Percentiles rank a stretch among this genome's conserved stretches.
These are phyloP conservation scores for Hypselothyrea guttata DNA, from an alignment of 2,888 invertebrate genomes.

Conservation along the genomic window DNA sequence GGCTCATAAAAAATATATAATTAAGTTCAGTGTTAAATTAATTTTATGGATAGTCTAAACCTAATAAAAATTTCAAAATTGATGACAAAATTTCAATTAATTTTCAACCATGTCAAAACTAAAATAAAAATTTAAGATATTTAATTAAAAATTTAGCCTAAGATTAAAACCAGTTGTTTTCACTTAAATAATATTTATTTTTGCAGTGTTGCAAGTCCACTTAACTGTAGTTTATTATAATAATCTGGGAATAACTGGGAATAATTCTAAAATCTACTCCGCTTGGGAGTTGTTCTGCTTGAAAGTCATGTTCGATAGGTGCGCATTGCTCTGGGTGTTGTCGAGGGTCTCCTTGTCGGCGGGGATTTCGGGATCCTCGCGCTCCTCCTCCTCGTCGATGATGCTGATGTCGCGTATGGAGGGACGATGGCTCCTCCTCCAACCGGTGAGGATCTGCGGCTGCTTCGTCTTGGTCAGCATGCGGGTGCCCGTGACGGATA, in stretches of 20 bases:
- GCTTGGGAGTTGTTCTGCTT: not conserved
- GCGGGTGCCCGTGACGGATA: constrained; percentile 89
- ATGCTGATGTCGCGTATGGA: constrained; percentile 94
- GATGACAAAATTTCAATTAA: too few species aligned
- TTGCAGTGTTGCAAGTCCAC: too few species aligned
- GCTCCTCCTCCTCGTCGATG: constrained; percentile 91
- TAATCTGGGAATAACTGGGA: constrained; percentile 43
- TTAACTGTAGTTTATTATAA: constrained; percentile 19
- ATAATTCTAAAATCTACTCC: too few species aligned
- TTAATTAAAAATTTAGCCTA: too few species aligned
- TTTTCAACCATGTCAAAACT: too few species aligned
- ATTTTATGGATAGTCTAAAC: too few species aligned
- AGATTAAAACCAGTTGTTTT: too few species aligned
- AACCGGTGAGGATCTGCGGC: constrained; percentile 86
- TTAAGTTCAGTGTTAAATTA: too few species aligned
- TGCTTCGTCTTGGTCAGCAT: constrained; percentile 90
- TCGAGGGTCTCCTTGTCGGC: constrained; percentile 78
- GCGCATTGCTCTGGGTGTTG: constrained; percentile 80
- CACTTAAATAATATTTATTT: too few species aligned
- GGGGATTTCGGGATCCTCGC: constrained; percentile 83
- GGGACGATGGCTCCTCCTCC: constrained; percentile 91
- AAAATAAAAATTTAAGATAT: too few species aligned
- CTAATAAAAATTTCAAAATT: too few species aligned
- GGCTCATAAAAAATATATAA: too few species aligned
- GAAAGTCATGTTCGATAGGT: constrained; percentile 63